Percentiles rank a stretch among this genome's conserved stretches.
These are phyloP conservation scores for Cordilura impudica DNA, from an alignment of 2,888 invertebrate species.

Conservation along the genomic window DNA sequence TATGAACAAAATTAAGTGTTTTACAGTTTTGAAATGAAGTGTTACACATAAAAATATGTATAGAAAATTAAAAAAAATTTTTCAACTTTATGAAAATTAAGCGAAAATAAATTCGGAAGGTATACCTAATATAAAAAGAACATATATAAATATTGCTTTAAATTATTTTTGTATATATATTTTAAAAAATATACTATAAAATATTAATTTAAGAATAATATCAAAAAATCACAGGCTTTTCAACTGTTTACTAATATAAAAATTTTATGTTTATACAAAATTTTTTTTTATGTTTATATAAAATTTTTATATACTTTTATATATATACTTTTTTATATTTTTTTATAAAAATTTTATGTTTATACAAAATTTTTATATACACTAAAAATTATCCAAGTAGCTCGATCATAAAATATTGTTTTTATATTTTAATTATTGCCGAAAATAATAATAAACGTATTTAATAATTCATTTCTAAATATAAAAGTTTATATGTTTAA, in stretches of 20 bases:
- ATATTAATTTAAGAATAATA: too few species aligned
- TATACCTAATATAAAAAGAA: background rate
- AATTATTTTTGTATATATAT: background rate
- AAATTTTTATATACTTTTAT: too few species aligned
- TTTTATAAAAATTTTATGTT: too few species aligned
- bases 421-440: too few species aligned
- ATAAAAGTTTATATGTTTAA: too few species aligned
- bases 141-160: background rate
- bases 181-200: background rate
- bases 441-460: too few species aligned
- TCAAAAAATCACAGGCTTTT: background rate
- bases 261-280: slow-evolving; percentile 1
- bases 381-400: too few species aligned
- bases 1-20: slow-evolving; percentile 12
- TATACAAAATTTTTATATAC: too few species aligned
- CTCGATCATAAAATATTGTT: too few species aligned
- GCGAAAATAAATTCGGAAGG: background rate
- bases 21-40: background rate
- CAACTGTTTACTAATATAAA: background rate
- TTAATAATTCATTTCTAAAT: too few species aligned
- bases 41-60: background rate
- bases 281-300: too few species aligned
- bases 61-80: background rate
- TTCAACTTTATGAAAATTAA: background rate
- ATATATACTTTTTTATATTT: too few species aligned